These are phyloP conservation scores for Dendrolimus kikuchii DNA, from an alignment of 1,140 invertebrate species.

Conservation along the genomic window DNA sequence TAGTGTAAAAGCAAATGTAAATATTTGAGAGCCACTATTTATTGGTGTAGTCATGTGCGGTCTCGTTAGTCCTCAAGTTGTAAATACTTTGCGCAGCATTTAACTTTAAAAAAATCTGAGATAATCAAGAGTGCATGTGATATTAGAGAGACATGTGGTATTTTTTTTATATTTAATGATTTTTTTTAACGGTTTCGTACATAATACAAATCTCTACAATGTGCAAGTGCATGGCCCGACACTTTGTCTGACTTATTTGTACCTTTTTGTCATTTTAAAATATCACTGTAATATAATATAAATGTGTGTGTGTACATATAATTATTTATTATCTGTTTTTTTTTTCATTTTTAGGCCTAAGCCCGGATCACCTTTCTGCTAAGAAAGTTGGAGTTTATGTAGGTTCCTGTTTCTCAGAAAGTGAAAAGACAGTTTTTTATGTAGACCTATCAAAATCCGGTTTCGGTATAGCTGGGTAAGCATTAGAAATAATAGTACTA, in stretches of 20 bases:
- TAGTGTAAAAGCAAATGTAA: no score
- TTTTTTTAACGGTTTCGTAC: no score
- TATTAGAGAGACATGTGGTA: no score
- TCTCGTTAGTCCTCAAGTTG: no score
- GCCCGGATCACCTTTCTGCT: slow-evolving; percentile 74
- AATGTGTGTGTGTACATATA: no score
- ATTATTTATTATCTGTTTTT: no score
- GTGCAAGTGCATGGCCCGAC: slow-evolving; percentile 17
- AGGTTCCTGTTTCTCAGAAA: slow-evolving; percentile 78
- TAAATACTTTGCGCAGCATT: no score
- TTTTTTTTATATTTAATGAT: no score
- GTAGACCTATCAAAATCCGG: slow-evolving; percentile 74
- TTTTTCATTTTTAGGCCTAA: slow-evolving; percentile 71
- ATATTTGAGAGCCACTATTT: no score
- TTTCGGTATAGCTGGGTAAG: slow-evolving; percentile 82
- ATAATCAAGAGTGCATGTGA: no score
- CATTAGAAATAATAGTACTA: slow-evolving; percentile 16
- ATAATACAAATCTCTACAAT: not conserved
- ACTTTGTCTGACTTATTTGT: no score
- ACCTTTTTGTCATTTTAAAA: not conserved
- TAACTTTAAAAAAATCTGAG: not conserved
- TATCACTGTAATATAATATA: not conserved
- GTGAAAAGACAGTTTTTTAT: slow-evolving; percentile 77
- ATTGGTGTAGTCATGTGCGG: no score
- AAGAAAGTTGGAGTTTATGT: slow-evolving; percentile 80